Base-by-base conservation (phyloP, 2,797 vertebrate species). In the Manis crassicaudata region DNA sequence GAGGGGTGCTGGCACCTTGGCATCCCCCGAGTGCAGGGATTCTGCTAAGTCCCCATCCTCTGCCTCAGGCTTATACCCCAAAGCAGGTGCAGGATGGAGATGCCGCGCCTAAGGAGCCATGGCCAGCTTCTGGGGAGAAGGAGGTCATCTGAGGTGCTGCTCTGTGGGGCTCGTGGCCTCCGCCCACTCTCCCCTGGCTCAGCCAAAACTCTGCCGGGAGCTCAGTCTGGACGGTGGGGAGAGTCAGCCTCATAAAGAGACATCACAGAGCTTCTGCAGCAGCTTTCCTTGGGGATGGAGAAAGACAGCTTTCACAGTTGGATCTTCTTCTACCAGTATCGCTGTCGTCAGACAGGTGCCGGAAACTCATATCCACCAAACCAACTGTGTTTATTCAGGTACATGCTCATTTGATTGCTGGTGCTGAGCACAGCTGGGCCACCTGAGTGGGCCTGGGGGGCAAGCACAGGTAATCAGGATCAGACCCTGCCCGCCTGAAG, bases 381-480 rank as follows among this genome's bases (percentile, higher is more conserved):
- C 52, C 73, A 54, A 37, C 56, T 37, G 29, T 37, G 35, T 72
- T n/a, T 35, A 27, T 3, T 43, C 0, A 1, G 40, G 63, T 43
- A n/a, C 14, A 32, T 9, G 6, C 16, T 52, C 13, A 32, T 14
- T 14, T 8, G 8, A 29, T 50, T 25, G 16, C 20, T 32, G 29
- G 20, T 13, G 9, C 1, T 9, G 18, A 37, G 32, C 29, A 46
- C 35, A 72, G 50, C 50, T 32, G 40, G 18, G 10, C 10, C 3
- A 46, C 35, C 35, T 2, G 4, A 1, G 0, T 40, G n/a, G 13
- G 5, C 9, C 16, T 25, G 12, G 2, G 1, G 10, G 14, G 0
- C 10, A 60, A 29, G 1, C 14, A 29, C 23, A 46, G 50, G 56
- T 35, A 65, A 43, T 25, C 0, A 2, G 46, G 54, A 27, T 17